phyloP scores from a whole-genome alignment of 2,113 vertebrate species.

The Archilochus colubris region DNA sequence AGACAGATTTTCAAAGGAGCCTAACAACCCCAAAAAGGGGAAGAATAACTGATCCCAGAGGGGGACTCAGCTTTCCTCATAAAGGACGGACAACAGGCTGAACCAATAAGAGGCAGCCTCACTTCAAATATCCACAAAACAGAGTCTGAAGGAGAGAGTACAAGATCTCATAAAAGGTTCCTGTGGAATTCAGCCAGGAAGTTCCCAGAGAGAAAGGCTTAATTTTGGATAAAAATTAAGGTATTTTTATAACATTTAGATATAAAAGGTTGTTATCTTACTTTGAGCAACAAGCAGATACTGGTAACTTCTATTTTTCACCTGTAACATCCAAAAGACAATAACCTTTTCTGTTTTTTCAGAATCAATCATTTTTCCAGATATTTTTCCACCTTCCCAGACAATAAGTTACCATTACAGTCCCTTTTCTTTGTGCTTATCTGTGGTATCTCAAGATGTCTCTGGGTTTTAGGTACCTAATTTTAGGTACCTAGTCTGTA shows the following conservation, averaged over 20 bases:
- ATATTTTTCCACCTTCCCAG: background rate
- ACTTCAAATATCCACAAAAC: background rate
- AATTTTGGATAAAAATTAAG: background rate
- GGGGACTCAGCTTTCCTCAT: background rate
- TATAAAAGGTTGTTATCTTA: background rate
- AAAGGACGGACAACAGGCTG: fast-evolving
- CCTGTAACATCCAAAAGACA: background rate
- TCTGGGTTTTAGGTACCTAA: background rate
- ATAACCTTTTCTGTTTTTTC: background rate
- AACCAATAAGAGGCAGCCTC: background rate
- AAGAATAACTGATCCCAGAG: background rate
- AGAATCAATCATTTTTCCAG: background rate
- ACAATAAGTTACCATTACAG: background rate
- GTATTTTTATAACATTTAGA: background rate
- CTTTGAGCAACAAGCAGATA: background rate
- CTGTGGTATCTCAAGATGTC: fast-evolving
- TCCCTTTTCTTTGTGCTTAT: background rate
- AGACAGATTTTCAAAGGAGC: background rate
- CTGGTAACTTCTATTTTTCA: background rate
- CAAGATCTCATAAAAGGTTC: background rate
- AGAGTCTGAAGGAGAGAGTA: background rate
- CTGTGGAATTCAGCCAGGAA: background rate
- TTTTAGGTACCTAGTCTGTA: too few relatives aligned
- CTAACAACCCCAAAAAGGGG: background rate
- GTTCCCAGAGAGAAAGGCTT: background rate